Conservation (phyloP, 2,797 vertebrate species). For the Scomberomorus guttatus region DNA sequence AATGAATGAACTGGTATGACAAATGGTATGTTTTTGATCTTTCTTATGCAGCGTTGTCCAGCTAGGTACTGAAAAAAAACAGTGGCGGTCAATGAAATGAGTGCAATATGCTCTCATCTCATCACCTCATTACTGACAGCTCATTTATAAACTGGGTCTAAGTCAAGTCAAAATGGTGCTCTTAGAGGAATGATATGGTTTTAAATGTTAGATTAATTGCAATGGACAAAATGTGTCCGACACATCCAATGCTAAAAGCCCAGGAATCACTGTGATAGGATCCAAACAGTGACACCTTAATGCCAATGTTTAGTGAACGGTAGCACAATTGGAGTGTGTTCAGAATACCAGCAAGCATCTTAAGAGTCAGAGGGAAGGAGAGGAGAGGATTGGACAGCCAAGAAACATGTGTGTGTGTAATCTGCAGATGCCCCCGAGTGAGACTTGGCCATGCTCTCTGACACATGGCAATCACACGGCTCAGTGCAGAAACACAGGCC, state of each 20-base stretch:
- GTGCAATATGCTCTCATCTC: not conserved
- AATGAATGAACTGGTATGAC: not conserved
- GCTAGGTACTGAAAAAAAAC: not conserved
- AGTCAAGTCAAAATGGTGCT: not conserved
- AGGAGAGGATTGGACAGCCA: constrained; percentile 28
- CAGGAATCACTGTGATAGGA: not conserved
- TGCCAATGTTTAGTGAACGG: not conserved
- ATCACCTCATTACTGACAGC: not conserved
- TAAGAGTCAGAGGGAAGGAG: constrained; percentile 32
- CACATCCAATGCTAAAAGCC: not conserved
- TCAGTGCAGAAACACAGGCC: constrained; percentile 71
- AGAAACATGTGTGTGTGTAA: constrained; percentile 52
- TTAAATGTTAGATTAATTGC: not conserved
- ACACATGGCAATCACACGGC: constrained; percentile 80
- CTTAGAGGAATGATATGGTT: not conserved
- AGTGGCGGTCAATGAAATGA: not conserved
- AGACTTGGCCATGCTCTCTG: constrained; percentile 67
- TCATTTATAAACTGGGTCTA: not conserved
- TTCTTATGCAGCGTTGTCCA: not conserved
- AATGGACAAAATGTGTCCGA: not conserved
- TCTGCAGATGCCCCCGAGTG: constrained; percentile 63
- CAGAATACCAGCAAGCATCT: constrained; percentile 32
- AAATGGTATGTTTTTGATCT: not conserved
- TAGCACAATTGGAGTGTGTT: constrained; percentile 16
- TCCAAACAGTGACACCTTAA: not conserved